Conservation (phyloP, 2,113 vertebrate species). For the Paradoxurus hermaphroditus region DNA sequence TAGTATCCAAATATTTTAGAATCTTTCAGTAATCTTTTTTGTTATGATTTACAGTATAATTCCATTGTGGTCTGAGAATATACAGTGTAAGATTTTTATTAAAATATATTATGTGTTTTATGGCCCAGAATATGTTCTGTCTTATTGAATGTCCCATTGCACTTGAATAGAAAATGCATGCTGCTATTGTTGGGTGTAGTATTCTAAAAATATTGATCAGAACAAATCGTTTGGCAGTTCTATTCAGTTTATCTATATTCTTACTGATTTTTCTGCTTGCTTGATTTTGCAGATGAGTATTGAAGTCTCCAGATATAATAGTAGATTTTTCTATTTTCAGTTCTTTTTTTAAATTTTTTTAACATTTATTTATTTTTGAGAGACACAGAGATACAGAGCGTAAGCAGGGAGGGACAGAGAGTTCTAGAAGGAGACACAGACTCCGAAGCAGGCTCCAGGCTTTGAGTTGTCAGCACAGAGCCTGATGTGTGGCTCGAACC, state of each 20-base stretch:
- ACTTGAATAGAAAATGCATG: background rate
- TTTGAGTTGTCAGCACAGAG: no score
- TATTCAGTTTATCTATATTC: background rate
- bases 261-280: background rate
- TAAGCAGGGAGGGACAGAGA: no score
- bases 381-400: no score
- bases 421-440: no score
- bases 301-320: background rate
- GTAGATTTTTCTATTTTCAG: background rate
- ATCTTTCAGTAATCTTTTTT: background rate
- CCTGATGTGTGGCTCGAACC: no score
- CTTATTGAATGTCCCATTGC: background rate
- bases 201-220: background rate
- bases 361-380: no score
- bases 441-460: no score
- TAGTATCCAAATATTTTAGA: background rate
- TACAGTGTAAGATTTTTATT: background rate
- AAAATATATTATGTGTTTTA: background rate
- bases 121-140: background rate
- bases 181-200: background rate
- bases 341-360: background rate
- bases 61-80: background rate
- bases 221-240: background rate
- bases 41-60: background rate
- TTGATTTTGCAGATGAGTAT: background rate